Percentiles rank a stretch among this genome's conserved stretches.
phyloP scores from a whole-genome alignment of 1,140 invertebrate genomes.

The Bicyclus anynana region DNA sequence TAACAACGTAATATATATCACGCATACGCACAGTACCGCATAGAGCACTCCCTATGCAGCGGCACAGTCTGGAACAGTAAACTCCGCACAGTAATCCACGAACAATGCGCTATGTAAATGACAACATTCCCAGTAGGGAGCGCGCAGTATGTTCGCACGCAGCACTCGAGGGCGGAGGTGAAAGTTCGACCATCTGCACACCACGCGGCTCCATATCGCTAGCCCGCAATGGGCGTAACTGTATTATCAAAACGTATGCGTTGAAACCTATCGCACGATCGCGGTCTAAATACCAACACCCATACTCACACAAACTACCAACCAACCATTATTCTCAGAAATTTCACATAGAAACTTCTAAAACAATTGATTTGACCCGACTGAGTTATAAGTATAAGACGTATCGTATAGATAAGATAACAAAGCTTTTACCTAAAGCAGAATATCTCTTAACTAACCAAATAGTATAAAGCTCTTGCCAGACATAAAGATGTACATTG shows the following conservation, averaged over 20 bases:
- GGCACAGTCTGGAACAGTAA: background rate
- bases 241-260: slow-evolving; percentile 29
- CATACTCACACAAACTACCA: background rate
- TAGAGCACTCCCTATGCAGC: background rate
- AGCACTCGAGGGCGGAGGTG: slow-evolving; percentile 47
- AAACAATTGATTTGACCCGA: slow-evolving; percentile 14
- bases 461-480: background rate
- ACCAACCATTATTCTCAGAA: background rate
- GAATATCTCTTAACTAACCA: too few species aligned
- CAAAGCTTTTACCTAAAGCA: background rate
- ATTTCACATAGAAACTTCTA: slow-evolving; percentile 3
- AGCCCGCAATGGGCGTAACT: slow-evolving; percentile 37
- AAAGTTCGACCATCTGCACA: slow-evolving; percentile 52
- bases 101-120: slow-evolving; percentile 22
- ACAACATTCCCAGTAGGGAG: slow-evolving; percentile 25
- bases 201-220: slow-evolving; percentile 11
- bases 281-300: slow-evolving; percentile 11
- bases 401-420: slow-evolving; percentile 21
- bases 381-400: slow-evolving; percentile 18
- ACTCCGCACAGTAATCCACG: slow-evolving; percentile 3
- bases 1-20: background rate
- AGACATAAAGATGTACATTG: background rate
- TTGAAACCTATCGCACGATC: slow-evolving; percentile 15
- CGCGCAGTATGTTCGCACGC: slow-evolving; percentile 36
- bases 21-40: background rate